Conservation (phyloP, 2,113 vertebrate species). For the Picathartes gymnocephalus region DNA sequence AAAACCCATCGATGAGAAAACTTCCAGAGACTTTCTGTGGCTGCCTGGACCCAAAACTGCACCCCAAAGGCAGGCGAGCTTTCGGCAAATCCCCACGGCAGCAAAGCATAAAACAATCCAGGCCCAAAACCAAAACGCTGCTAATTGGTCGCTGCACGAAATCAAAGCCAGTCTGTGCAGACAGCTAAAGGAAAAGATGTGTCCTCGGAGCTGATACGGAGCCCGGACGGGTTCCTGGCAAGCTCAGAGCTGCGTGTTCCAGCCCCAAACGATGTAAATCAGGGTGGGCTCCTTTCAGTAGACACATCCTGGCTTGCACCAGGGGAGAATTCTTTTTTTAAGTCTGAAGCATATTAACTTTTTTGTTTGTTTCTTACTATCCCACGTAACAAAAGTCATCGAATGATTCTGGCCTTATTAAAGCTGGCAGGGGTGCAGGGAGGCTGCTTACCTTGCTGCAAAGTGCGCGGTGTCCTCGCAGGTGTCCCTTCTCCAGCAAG, state of each 20-base stretch:
- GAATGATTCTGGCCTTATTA: background rate
- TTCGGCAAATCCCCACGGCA: background rate
- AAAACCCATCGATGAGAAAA: background rate
- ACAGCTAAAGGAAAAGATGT: background rate
- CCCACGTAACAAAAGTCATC: background rate
- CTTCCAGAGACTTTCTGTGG: background rate
- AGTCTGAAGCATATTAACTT: background rate
- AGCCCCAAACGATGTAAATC: background rate
- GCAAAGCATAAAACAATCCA: background rate
- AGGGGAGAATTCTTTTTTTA: background rate
- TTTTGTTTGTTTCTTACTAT: background rate
- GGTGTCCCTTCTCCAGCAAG: background rate
- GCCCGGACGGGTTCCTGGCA: background rate
- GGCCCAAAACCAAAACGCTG: background rate
- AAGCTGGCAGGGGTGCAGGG: background rate
- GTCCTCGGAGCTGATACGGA: background rate
- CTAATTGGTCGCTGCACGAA: background rate
- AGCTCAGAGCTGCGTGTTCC: background rate
- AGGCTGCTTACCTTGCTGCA: conserved; percentile 3
- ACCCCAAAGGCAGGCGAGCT: background rate
- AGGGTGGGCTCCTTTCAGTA: background rate
- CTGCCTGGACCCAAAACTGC: fast-evolving
- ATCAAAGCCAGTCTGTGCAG: background rate
- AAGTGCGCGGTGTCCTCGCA: background rate
- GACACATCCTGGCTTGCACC: background rate